Conservation (phyloP, 2,888 invertebrate genomes). For the Calameuta idolon region DNA sequence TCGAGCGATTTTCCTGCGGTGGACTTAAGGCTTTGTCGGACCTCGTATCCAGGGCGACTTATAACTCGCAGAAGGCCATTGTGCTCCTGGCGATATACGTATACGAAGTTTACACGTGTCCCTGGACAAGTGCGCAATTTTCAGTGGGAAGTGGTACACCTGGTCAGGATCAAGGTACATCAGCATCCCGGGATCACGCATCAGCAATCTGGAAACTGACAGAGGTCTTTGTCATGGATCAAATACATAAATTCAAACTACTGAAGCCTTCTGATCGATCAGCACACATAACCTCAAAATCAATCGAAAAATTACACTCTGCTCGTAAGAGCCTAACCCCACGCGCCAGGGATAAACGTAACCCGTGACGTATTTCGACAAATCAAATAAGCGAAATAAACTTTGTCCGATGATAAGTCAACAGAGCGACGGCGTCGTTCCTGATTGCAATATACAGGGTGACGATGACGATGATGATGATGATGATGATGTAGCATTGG, state of each 20-base stretch:
- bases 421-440: not conserved
- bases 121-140: constrained; percentile 35
- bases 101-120: constrained; percentile 16
- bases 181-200: not conserved
- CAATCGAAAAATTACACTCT: not conserved
- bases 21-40: not conserved
- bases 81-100: constrained; percentile 30
- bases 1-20: not conserved
- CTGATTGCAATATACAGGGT: not conserved
- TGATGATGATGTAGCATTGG: not conserved
- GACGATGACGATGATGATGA: not conserved
- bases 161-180: constrained; percentile 28
- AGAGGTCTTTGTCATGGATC: not conserved
- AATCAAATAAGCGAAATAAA: not conserved
- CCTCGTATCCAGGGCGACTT: not conserved
- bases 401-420: not conserved
- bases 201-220: not conserved
- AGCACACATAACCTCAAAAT: not conserved
- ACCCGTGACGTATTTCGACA: not conserved
- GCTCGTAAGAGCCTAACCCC: not conserved
- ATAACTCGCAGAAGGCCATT: not conserved
- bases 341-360: not conserved
- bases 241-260: not conserved
- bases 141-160: constrained; percentile 41
- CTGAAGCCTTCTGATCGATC: not conserved